Base-by-base conservation (phyloP, 2,113 vertebrate species). In the Connochaetes taurinus region DNA sequence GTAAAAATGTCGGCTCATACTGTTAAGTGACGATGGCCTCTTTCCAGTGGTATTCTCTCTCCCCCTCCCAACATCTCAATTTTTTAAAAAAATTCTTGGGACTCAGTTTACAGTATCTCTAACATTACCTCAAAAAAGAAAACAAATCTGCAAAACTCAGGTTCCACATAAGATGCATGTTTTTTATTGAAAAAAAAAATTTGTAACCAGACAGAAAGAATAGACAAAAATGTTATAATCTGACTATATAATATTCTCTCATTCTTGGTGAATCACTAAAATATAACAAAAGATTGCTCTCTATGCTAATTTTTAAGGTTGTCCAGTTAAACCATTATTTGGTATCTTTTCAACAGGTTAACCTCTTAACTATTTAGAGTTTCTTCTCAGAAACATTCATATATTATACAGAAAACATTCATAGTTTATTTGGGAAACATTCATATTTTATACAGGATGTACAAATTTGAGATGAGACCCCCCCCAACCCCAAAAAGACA, bases 161-260 rank as follows among this genome's bases (percentile, higher is more conserved):
- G 52, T 94, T 36, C 87, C 96, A 97, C 97, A 98, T 96, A 98
- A 98, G 98, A 99, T 99, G 99, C 99, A 98, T 98, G 91, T 98
- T 99, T 98, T 98, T 99, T 99, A 99, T 99, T 99, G 98, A 98
- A 98, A 98, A 99, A 99, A 98, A 98, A 98, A 98, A 64, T 86
- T 95, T 81, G 71, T 45, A 98, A 97, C 78, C 98, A 98, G 98
- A 98, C 98, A 98, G 96, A 76, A 97, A 89, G 96, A 88, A 97
- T 83, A 98, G 96, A 98, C 98, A 98, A 98, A 82, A 98, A 95
- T 98, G 98, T 98, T 98, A 98, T 98, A 98, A 98, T 98, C 96
- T 98, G 98, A 98, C 98, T 99, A 98, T 98, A 98, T 98, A 98
- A 98, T 97, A 98, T 92, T 98, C 57, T 98, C 97, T 98, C 94